phyloP scores from a whole-genome alignment of 1,140 invertebrate species.

The Zaprionus ghesquierei region DNA sequence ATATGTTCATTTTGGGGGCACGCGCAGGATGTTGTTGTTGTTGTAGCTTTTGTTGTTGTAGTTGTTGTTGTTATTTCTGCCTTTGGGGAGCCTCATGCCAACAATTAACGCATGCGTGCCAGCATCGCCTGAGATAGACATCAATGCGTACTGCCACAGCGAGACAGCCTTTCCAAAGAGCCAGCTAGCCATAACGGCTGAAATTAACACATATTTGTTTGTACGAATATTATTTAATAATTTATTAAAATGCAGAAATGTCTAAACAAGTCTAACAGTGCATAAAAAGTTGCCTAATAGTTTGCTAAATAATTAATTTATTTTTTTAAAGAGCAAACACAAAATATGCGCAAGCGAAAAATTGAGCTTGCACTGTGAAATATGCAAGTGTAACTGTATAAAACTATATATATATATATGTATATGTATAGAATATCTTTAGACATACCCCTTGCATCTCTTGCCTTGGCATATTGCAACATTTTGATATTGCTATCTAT shows the following conservation, averaged over 20 bases:
- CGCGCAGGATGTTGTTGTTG: constrained; percentile 70
- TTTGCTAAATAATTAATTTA: background rate
- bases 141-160: constrained; percentile 28
- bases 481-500: constrained; percentile 32
- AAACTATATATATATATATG: background rate
- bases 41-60: constrained; percentile 26
- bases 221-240: background rate
- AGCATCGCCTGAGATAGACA: constrained; percentile 51
- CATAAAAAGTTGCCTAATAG: background rate
- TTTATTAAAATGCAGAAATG: background rate
- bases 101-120: constrained; percentile 77
- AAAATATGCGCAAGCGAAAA: background rate
- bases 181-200: background rate
- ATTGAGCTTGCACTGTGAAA: background rate
- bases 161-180: background rate
- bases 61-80: constrained; percentile 22
- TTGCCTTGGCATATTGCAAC: constrained; percentile 19
- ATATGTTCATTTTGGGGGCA: constrained; percentile 78
- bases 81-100: constrained; percentile 53
- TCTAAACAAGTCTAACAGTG: background rate
- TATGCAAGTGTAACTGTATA: background rate
- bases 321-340: background rate
- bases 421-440: background rate
- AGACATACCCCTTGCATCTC: background rate
- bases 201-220: background rate